Evolutionary conservation across 2,797 vertebrate genomes (phyloP).

Genomic region (Lutjanus campechanus): DNA sequence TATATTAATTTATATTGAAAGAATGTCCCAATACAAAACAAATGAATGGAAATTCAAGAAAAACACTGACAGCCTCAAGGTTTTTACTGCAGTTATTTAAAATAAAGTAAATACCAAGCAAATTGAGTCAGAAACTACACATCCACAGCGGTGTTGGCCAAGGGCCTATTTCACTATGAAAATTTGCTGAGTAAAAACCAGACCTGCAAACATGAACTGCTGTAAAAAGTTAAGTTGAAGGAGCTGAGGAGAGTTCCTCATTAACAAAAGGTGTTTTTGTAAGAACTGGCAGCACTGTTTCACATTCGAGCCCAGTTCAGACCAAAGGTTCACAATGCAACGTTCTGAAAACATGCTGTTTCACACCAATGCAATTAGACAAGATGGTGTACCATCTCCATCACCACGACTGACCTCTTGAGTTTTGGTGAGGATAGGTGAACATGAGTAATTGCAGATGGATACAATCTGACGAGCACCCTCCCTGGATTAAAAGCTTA

Average conservation of each 20-base stretch:
- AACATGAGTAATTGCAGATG: no score
- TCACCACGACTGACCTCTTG: no score
- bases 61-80: neutral
- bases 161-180: neutral
- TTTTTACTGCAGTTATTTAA: no score
- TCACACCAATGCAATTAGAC: no score
- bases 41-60: neutral
- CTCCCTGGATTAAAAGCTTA: no score
- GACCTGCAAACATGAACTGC: slow-evolving; percentile 1
- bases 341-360: no score
- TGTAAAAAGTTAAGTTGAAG: neutral
- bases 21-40: neutral
- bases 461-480: no score
- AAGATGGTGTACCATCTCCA: no score
- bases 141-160: neutral
- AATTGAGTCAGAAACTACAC: neutral
- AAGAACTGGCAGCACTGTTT: neutral
- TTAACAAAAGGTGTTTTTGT: neutral
- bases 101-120: neutral
- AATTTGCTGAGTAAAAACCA: neutral
- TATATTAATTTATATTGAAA: neutral
- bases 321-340: no score
- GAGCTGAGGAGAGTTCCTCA: neutral
- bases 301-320: neutral
- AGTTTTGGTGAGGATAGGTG: no score